These are phyloP conservation scores for Cercopithecus neglectus DNA, from an alignment of 2,797 vertebrate genomes.

Conservation along the genomic window DNA sequence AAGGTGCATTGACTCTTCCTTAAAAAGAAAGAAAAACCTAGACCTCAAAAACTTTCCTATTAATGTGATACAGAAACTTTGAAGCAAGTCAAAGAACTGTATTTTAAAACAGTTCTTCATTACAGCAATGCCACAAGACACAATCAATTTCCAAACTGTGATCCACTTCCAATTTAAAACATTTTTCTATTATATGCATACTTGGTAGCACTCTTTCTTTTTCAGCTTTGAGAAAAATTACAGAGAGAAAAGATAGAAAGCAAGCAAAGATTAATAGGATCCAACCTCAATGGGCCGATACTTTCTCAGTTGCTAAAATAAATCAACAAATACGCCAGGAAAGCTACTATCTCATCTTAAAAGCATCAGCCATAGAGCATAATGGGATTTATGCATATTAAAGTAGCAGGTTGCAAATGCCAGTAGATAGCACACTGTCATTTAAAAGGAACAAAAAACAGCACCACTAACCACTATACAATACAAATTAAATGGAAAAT, in stretches of 20 bases:
- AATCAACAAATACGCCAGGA: conserved; percentile 43
- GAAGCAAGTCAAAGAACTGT: conserved; percentile 32
- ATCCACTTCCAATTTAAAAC: not conserved
- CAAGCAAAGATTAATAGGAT: conserved; percentile 46
- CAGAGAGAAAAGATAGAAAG: conserved; percentile 32
- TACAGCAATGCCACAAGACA: not conserved
- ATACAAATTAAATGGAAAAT: conserved; percentile 49
- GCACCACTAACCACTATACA: not conserved
- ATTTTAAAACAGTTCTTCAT: conserved; percentile 20
- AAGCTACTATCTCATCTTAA: conserved; percentile 32
- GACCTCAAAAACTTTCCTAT: conserved; percentile 42
- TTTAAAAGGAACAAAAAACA: conserved; percentile 53
- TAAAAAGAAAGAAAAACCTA: conserved; percentile 46
- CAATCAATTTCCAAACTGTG: conserved; percentile 49
- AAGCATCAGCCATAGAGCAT: conserved; percentile 45
- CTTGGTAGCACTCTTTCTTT: not conserved
- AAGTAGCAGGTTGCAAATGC: conserved; percentile 37
- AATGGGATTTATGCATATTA: conserved; percentile 60
- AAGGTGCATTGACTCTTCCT: not conserved
- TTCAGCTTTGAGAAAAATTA: conserved; percentile 54
- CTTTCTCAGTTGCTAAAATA: conserved; percentile 59
- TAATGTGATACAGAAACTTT: conserved; percentile 28
- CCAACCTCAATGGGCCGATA: conserved; percentile 46
- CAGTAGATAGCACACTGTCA: conserved; percentile 41
- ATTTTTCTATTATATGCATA: not conserved